phyloP scores from a whole-genome alignment of 2,113 vertebrate species.

The Ophiodon elongatus region DNA sequence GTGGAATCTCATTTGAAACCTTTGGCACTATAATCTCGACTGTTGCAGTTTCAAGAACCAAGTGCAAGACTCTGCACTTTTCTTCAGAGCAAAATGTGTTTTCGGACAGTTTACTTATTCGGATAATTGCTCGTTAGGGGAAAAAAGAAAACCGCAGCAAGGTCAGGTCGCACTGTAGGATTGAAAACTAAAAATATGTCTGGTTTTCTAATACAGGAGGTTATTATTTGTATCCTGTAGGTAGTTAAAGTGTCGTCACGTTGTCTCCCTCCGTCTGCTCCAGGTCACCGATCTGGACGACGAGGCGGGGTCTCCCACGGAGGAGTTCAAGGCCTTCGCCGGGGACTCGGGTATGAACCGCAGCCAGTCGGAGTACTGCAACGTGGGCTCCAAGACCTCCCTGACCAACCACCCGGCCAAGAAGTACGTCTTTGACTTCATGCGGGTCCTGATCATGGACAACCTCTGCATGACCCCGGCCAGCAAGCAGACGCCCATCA shows the following conservation, averaged over 20 bases:
- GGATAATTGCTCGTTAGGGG: background rate
- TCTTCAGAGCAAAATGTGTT: background rate
- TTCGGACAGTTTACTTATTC: background rate
- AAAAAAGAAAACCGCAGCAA: background rate
- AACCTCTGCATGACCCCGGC: slow-evolving; percentile 96
- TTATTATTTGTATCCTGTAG: background rate
- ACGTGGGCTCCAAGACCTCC: slow-evolving; percentile 97
- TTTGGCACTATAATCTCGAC: background rate
- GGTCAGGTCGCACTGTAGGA: background rate
- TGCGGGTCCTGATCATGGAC: slow-evolving; percentile 98
- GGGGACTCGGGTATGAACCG: slow-evolving; percentile 98
- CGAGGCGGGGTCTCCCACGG: slow-evolving; percentile 94
- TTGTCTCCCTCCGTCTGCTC: too few relatives aligned
- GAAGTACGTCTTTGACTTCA: slow-evolving; percentile 98
- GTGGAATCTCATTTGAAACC: background rate
- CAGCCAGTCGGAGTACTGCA: slow-evolving; percentile 98
- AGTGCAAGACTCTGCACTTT: background rate
- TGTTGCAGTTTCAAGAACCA: background rate
- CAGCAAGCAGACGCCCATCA: slow-evolving; percentile 95
- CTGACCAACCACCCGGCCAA: slow-evolving; percentile 98
- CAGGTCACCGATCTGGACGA: slow-evolving; percentile 97
- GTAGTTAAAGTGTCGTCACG: background rate
- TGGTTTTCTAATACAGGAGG: background rate
- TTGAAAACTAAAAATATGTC: background rate
- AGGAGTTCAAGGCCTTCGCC: slow-evolving; percentile 96